Base-by-base conservation (phyloP, 2,888 invertebrate genomes). In the Idaea straminata region DNA sequence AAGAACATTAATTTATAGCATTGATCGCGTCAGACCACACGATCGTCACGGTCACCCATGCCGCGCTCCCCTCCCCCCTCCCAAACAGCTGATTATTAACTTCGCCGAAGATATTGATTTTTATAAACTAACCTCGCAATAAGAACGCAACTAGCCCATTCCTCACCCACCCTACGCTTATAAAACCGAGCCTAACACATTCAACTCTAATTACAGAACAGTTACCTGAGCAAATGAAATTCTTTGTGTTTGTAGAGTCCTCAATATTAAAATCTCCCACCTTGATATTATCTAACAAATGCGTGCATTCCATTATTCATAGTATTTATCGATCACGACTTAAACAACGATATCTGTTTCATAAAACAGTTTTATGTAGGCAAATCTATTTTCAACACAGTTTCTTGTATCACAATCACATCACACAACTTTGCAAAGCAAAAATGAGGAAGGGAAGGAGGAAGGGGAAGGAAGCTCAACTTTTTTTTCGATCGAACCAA, bases 281-380 rank as follows among this genome's bases (percentile, higher is more conserved):
- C 86, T 94, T 94, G 84, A 95, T 94, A 92, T 94, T 94, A 89
- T 94, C 94, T 87, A 92, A 92, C 82, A 95, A 93, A 93, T 95
- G 95, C 83, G 94, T 93, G 89, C 95, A 95, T 93, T 95, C 95
- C 95, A 95, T 95, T 85, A 84, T 93, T 93, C 91, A 91, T 91
- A 76, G 69, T 81, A 82, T 66, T 64, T 73, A 76, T 72, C 66
- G 80, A 79, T 76, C 70, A 71, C 80, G 81, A 78, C 78, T 77
- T 75, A 47, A 74, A 72, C 72, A 73, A 77, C 76, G 75, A 71
- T 62, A 71, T 77, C 78, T 82, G 83, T 83, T 83, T 84, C 84
- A 84, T 85, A 76, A 72, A 83, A 82, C 60, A 80, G 78, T 72
- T 70, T 77, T 77, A 69, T 72, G 65, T 73, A 77, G 25, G 25